Conservation (phyloP, 2,797 vertebrate species). For the Falco columbarius region DNA sequence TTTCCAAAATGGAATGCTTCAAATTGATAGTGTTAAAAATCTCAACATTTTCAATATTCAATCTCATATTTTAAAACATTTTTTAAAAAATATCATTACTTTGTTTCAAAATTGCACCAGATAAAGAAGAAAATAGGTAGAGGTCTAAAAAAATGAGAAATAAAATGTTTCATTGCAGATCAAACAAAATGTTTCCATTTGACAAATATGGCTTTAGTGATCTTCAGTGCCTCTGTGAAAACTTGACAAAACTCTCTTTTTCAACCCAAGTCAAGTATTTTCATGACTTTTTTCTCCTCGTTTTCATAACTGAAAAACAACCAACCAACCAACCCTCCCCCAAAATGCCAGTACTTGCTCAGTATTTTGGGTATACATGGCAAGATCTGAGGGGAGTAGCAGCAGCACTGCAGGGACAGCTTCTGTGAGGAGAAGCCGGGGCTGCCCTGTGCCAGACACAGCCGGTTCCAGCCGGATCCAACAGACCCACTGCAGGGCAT, state of each 20-base stretch:
- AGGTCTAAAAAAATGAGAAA: neutral
- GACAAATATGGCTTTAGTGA: neutral
- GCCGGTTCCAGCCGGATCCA: fast-evolving
- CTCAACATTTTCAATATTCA: neutral
- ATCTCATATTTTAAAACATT: neutral
- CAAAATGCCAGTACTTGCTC: neutral
- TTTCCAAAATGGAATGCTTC: neutral
- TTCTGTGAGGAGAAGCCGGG: fast-evolving
- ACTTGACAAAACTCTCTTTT: neutral
- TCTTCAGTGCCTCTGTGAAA: neutral
- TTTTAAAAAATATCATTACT: neutral
- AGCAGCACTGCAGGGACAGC: fast-evolving
- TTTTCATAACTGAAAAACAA: neutral
- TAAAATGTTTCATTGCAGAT: neutral
- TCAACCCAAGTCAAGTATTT: neutral
- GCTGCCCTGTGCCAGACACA: neutral
- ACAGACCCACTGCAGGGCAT: no score
- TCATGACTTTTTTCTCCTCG: neutral
- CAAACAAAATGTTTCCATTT: neutral
- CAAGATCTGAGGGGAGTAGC: neutral
- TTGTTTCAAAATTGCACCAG: neutral
- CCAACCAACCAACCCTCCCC: no score
- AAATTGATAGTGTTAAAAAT: neutral
- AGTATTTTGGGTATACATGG: neutral
- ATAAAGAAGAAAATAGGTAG: neutral